Base-by-base conservation (phyloP, 1,140 invertebrate species). In the Lepidotrigona ventralis region DNA sequence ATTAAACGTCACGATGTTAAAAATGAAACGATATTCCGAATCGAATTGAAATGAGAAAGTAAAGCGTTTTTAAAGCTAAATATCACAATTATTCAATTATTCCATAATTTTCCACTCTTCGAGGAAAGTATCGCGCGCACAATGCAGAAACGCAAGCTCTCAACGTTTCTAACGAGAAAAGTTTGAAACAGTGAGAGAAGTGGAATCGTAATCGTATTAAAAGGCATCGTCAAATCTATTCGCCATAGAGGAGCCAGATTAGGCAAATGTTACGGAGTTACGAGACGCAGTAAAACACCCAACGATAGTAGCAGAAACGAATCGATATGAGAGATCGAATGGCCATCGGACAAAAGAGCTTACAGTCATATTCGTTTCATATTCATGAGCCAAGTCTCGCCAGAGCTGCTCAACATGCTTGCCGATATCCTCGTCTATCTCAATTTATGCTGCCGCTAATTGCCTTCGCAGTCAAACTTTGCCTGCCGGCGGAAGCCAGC, bases 281-380 rank as follows among this genome's bases (percentile, higher is more conserved):
- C 51, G 46, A 63, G 70, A 56, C 63, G 60, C 29, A 33, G 39
- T 72, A 69, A 84, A 79, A 72, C 66, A 26, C 64, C n/a, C 29
- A 73, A 64, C 56, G 85, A 87, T 74, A 75, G 74, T 29, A 60
- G 58, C n/a, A 33, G 53, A 60, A 54, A 76, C 46, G 66, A 54
- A 81, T 85, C 63, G 79, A 81, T 81, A 29, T 39, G 71, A 60
- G 77, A 56, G 60, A 73, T 68, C 71, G 64, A 78, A 15, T 78
- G 78, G 70, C 4, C 21, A 26, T 70, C 21, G 89, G 86, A 91
- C 91, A 91, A 91, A 90, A 91, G 90, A 84, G 81, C 79, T 87
- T 66, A 46, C 87, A 89, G 85, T 86, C 88, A 90, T 90, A 91
- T 86, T 87, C 87, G 89, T 91, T 92, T 91, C 91, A 91, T 91